Evolutionary conservation across 2,797 vertebrate genomes (phyloP).

Genomic region (Helarctos malayanus): DNA sequence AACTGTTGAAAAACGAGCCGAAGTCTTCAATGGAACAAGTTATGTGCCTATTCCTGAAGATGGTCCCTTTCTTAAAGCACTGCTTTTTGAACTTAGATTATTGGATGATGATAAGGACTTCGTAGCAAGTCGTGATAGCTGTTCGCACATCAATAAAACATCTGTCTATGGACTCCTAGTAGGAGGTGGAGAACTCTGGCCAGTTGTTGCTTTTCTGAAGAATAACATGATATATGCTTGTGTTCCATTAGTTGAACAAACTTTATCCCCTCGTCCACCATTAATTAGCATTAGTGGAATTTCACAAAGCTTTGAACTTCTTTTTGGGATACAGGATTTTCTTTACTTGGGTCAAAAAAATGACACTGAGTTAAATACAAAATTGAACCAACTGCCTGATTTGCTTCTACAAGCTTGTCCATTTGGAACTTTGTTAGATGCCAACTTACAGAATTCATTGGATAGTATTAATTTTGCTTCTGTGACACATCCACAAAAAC

Average conservation of each 20-base stretch:
- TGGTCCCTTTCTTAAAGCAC: conserved; percentile 90
- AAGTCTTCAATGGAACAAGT: conserved; percentile 90
- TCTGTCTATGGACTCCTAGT: conserved; percentile 90
- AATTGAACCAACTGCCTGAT: conserved; percentile 90
- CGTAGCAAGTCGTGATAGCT: conserved; percentile 92
- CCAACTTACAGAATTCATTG: conserved; percentile 86
- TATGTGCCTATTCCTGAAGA: conserved; percentile 94
- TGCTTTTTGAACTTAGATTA: conserved; percentile 94
- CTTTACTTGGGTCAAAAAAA: conserved; percentile 90
- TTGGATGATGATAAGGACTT: conserved; percentile 91
- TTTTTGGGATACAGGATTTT: conserved; percentile 93
- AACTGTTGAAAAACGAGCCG: conserved; percentile 94
- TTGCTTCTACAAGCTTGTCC: conserved; percentile 95
- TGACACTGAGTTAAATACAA: conserved; percentile 91
- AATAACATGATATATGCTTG: conserved; percentile 92
- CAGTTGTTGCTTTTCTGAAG: conserved; percentile 92
- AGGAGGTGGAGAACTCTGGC: conserved; percentile 93
- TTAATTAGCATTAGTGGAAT: conserved; percentile 93
- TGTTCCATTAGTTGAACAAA: conserved; percentile 93
- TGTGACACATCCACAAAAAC: conserved; percentile 90
- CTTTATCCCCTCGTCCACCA: conserved; percentile 91
- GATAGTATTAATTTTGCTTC: conserved; percentile 85
- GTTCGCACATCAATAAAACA: conserved; percentile 91
- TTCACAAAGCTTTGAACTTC: conserved; percentile 94
- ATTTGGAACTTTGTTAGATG: conserved; percentile 94